Evolutionary conservation across 2,113 vertebrate genomes (phyloP), one percentile per base, ranked within the genome.

Genomic region (Cynocephalus volans): DNA sequence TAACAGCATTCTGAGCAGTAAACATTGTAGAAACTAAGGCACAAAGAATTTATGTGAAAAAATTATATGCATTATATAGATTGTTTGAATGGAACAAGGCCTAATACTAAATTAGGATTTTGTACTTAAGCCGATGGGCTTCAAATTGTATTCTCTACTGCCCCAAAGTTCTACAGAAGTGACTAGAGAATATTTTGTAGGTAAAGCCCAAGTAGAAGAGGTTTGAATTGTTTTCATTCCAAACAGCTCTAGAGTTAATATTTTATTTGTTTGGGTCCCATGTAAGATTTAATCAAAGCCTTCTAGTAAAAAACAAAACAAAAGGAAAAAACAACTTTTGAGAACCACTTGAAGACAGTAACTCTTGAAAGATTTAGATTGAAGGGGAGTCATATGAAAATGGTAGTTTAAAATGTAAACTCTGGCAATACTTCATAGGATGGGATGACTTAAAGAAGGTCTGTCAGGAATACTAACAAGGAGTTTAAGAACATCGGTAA

Each of bases 181-280:
- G 2, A 36, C 45, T 24, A 88, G 58, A 64, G 14, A 1, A 64
- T 28, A 77, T 62, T 31, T 41, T 88, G 19, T 41, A 91, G 14
- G 5, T 28, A 69, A 94, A 58, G 21, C 18, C 26, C n/a, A 83
- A 92, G 6, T 15, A 64, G 2, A 97, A 81, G 24, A 50, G 0
- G 18, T 36, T 52, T 97, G 19, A 85, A 88, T 64, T 70, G 58
- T 28, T 92, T 95, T 82, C 21, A 85, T 60, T 41, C 19, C 64
- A 75, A 96, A 88, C 1, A 80, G 58, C 18, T 41, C 13, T 52
- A 67, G 15, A 67, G 31, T 89, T 56, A 62, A 28, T 86, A 3
- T 56, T 93, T 88, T 56, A 65, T 50, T 67, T 75, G 19, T 50
- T 67, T 90, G 7, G 6, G 60, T 70, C 4, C 9, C 26, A 48